phyloP scores from a whole-genome alignment of 2,797 vertebrate genomes.

The Cercopithecus mitis region DNA sequence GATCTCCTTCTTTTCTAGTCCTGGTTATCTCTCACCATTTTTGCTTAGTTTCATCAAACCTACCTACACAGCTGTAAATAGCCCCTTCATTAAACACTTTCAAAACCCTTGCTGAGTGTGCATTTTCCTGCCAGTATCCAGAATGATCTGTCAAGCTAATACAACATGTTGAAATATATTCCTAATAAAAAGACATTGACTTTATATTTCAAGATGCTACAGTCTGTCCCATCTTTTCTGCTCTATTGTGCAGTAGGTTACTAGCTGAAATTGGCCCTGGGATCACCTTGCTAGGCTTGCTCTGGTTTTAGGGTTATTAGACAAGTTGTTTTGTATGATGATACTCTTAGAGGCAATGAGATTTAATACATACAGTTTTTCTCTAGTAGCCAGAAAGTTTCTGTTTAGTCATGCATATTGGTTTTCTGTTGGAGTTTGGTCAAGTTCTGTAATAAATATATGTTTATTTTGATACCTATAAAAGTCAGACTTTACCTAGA shows the following conservation, averaged over 20 bases:
- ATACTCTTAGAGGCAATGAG: neutral
- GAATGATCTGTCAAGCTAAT: neutral
- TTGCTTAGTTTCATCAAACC: constrained; percentile 4
- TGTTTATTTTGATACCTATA: neutral
- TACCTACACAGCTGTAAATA: neutral
- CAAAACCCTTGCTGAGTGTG: neutral
- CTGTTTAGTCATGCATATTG: neutral
- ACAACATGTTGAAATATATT: neutral
- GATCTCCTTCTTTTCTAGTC: neutral
- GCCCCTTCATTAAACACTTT: neutral
- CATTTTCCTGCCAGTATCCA: neutral
- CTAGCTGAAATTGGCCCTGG: neutral
- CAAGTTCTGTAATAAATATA: neutral
- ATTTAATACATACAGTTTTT: neutral
- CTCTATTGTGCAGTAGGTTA: neutral
- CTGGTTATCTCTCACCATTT: neutral
- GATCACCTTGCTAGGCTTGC: neutral
- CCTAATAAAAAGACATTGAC: neutral
- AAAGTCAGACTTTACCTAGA: neutral
- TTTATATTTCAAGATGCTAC: neutral
- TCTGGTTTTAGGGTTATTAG: neutral
- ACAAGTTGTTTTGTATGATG: neutral
- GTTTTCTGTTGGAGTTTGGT: neutral
- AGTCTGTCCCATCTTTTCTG: neutral
- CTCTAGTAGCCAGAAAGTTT: neutral